Percentiles rank a stretch among this genome's conserved stretches.
Evolutionary conservation across 2,797 vertebrate species (phyloP).

Genomic region (Coluber constrictor): DNA sequence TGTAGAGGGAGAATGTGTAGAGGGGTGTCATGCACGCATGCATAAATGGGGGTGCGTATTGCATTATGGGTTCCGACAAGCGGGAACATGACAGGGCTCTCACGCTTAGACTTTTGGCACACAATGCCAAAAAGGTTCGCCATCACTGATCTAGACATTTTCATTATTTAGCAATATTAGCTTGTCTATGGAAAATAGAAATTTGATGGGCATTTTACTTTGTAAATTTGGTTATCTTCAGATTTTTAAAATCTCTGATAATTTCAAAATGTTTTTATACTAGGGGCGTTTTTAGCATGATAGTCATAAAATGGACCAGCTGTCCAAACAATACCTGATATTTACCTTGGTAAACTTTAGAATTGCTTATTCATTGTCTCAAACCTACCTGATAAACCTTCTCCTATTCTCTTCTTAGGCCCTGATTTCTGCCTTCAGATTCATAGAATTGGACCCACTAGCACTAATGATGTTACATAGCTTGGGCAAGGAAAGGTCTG

Average conservation of each 20-base stretch:
- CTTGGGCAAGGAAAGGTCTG: neutral
- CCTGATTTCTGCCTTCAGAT: neutral
- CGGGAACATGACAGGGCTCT: too few relatives aligned
- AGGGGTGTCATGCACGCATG: too few relatives aligned
- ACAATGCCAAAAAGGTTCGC: too few relatives aligned
- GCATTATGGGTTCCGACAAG: too few relatives aligned
- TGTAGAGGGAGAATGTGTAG: too few relatives aligned
- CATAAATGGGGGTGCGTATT: too few relatives aligned
- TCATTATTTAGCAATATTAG: neutral
- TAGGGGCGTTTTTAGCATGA: neutral
- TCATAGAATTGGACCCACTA: neutral
- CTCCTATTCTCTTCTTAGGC: neutral
- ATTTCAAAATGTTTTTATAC: neutral
- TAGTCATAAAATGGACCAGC: neutral
- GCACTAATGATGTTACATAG: neutral
- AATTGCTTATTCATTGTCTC: neutral
- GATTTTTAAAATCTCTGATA: neutral
- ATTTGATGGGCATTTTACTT: neutral
- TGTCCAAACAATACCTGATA: neutral
- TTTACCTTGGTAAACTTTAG: neutral
- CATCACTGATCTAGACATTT: neutral
- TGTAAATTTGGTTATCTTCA: neutral
- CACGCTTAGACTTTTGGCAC: too few relatives aligned
- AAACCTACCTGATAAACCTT: neutral
- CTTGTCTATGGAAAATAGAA: neutral